Percentiles rank a stretch among this genome's conserved stretches.
These are phyloP conservation scores for Tragelaphus strepsiceros DNA, from an alignment of 2,113 vertebrate species.

Conservation along the genomic window DNA sequence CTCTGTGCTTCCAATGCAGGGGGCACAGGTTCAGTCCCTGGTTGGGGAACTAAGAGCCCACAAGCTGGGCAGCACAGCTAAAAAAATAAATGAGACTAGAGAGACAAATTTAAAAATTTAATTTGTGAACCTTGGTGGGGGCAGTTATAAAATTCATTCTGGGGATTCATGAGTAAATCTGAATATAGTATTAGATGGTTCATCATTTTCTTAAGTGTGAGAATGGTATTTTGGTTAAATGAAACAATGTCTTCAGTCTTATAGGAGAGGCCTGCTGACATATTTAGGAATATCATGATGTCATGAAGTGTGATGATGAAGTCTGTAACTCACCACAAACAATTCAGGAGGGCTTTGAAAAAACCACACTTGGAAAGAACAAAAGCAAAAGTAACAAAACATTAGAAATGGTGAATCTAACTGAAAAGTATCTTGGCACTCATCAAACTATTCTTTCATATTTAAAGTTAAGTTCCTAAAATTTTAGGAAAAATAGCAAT, in stretches of 20 bases:
- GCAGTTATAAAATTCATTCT: background rate
- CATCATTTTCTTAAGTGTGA: background rate
- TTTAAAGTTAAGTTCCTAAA: background rate
- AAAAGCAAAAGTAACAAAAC: background rate
- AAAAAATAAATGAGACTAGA: background rate
- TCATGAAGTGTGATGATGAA: background rate
- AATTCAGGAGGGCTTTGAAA: background rate
- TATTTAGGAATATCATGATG: background rate
- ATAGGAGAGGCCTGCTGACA: background rate
- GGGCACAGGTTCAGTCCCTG: background rate
- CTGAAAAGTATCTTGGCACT: background rate
- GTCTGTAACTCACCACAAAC: background rate
- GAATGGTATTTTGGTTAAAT: background rate
- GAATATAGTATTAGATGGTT: background rate
- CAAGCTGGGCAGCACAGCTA: background rate
- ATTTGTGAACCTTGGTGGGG: background rate
- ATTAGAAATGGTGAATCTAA: background rate
- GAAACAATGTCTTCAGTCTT: background rate
- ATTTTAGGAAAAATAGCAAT: background rate
- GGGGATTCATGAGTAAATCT: background rate
- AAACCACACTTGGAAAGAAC: background rate
- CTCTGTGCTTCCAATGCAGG: background rate
- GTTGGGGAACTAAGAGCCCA: background rate
- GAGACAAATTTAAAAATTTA: background rate
- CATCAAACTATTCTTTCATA: background rate